phyloP scores from a whole-genome alignment of 2,888 invertebrate species.

The Lasioglossum oenotherae region DNA sequence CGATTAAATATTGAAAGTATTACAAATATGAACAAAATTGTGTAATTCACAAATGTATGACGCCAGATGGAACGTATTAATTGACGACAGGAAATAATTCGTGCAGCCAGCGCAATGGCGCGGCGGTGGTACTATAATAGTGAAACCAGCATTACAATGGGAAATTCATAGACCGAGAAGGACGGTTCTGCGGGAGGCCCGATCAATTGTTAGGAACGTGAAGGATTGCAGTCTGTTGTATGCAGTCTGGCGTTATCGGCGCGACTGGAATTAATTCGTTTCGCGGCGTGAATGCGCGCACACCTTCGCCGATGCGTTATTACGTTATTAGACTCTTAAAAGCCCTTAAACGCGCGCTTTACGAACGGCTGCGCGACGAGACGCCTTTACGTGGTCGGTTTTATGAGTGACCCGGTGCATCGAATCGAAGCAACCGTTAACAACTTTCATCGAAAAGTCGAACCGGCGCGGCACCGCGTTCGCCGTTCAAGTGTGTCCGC shows the following conservation, averaged over 20 bases:
- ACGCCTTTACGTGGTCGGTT: conserved; percentile 53
- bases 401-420: conserved; percentile 62
- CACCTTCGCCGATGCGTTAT: conserved; percentile 65
- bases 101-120: background rate
- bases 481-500: conserved; percentile 17
- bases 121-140: background rate
- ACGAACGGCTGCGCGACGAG: conserved; percentile 56
- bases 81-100: too few relatives aligned
- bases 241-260: conserved; percentile 49
- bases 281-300: conserved; percentile 56
- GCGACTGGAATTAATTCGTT: conserved; percentile 71
- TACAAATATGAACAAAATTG: background rate
- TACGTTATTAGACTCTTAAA: conserved; percentile 72
- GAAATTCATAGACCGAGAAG: conserved; percentile 19
- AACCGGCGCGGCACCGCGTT: background rate
- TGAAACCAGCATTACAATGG: conserved; percentile 30
- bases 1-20: too few relatives aligned
- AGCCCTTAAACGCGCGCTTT: conserved; percentile 59
- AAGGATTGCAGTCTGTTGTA: conserved; percentile 62
- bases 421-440: conserved; percentile 63
- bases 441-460: conserved; percentile 22
- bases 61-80: background rate
- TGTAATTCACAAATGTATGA: background rate
- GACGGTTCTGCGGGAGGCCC: conserved; percentile 14
- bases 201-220: conserved; percentile 63